A percentile compares a stretch with the other conserved stretches of the same genome.
Evolutionary conservation across 2,113 vertebrate species (phyloP).

Genomic region (Phalacrocorax brasilianus): DNA sequence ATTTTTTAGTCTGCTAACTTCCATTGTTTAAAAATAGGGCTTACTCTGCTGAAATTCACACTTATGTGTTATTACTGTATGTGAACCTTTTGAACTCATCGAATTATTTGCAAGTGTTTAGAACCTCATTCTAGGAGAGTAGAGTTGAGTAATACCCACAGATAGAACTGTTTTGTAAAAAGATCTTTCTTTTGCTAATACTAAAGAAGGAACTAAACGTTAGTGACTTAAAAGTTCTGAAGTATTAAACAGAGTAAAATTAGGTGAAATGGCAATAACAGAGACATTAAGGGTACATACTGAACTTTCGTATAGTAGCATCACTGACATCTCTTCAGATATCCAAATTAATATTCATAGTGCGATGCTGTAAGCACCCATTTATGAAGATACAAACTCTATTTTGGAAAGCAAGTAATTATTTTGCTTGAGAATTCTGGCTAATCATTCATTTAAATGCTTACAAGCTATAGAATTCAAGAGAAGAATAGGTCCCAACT

Average conservation of each 20-base stretch:
- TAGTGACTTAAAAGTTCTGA: background rate
- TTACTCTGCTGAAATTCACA: background rate
- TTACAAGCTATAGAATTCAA: background rate
- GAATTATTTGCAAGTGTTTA: background rate
- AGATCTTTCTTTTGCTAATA: background rate
- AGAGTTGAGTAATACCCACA: background rate
- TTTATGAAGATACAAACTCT: background rate
- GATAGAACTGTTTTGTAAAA: background rate
- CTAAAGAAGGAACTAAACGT: background rate
- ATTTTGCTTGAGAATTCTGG: background rate
- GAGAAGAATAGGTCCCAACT: background rate
- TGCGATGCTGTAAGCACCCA: background rate
- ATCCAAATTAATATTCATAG: background rate
- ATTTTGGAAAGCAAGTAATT: background rate
- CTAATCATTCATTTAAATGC: background rate
- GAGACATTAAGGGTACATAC: background rate
- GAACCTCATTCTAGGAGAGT: background rate
- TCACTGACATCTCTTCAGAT: background rate
- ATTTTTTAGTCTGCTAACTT: background rate
- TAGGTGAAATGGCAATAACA: background rate
- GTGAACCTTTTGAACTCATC: background rate
- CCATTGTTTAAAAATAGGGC: background rate
- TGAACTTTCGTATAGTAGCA: background rate
- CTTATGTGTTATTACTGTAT: fast-evolving
- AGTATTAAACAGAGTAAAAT: background rate